Evolutionary conservation across 2,113 vertebrate species (phyloP), one percentile per base, ranked within the genome.

Genomic region (Cyprinodon variegatus): DNA sequence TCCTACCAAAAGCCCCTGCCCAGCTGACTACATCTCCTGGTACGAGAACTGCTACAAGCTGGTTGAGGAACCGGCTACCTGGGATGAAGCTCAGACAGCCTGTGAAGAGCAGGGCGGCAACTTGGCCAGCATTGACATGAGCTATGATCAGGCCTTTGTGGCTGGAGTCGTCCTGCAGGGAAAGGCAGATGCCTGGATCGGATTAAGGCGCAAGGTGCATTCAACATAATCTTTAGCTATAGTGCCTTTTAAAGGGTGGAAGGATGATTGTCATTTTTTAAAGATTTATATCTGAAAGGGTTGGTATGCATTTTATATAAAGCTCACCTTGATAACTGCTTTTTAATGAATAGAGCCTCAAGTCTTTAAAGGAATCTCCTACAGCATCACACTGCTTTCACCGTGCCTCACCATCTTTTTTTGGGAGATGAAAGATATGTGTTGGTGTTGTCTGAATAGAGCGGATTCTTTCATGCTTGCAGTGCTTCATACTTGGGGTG

Each of bases 121-220:
- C 88, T 85, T 95, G 90, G 93, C 90, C 68, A 95, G 94, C 75
- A 78, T 95, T 3, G 94, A 95, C 84, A 90, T 91, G 88, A 94
- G 94, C 88, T 95, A 95, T 53, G 94, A 95, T 74, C 94, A 95
- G 87, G 93, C 93, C 70, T 95, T 94, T 50, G 78, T 95, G 2
- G 86, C 94, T 0, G 92, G 89, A 13, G 93, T 68, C 3, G 82
- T 94, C 2, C 89, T 94, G 70, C 89, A 92, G 78, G 85, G 90
- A 41, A 83, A 20, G 48, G 65, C 68, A 0, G 94, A 95, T 1
- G 89, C 90, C 72, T 95, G 94, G 94, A 95, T 95, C 17, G 94
- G 94, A 74, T 93, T 95, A 45, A 74, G 82, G 7, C 92, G 93
- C 45, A 70, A 88, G 86, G 94, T 94, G n/a, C 70, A 66, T 12